phyloP scores from a whole-genome alignment of 2,888 invertebrate species.

The Sesia bembeciformis region DNA sequence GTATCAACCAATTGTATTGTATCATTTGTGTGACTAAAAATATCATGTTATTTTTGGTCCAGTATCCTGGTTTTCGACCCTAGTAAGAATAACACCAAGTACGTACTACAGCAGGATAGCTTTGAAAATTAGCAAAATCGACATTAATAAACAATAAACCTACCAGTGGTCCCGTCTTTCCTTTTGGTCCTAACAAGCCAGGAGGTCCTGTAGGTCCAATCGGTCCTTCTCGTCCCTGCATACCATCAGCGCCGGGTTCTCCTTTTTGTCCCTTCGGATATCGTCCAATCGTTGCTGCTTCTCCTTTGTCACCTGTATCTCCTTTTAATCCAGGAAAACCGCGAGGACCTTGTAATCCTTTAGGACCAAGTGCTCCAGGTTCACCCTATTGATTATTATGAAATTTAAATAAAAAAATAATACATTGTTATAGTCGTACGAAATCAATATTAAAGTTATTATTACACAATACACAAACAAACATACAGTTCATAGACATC shows the following conservation, averaged over 20 bases:
- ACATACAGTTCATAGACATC: too few species aligned
- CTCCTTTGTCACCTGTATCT: slow-evolving; percentile 85
- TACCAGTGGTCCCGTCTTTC: slow-evolving; percentile 76
- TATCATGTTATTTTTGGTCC: too few species aligned
- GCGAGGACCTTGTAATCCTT: slow-evolving; percentile 83
- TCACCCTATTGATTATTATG: slow-evolving; percentile 72
- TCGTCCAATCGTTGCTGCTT: slow-evolving; percentile 82
- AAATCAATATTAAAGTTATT: too few species aligned
- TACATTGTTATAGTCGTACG: too few species aligned
- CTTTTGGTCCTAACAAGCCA: slow-evolving; percentile 76
- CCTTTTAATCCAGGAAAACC: slow-evolving; percentile 81
- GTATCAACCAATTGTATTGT: too few species aligned
- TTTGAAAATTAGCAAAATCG: background rate
- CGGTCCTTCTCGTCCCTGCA: slow-evolving; percentile 77
- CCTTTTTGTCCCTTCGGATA: slow-evolving; percentile 89
- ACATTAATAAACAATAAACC: slow-evolving; percentile 4
- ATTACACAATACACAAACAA: too few species aligned
- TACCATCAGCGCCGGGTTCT: slow-evolving; percentile 86
- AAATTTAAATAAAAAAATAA: too few species aligned
- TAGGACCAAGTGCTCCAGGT: slow-evolving; percentile 80
- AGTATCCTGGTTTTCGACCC: too few species aligned
- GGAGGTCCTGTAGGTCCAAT: slow-evolving; percentile 77
- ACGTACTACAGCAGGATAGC: background rate
- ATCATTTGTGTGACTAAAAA: too few species aligned
- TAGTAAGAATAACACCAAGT: background rate